Evolutionary conservation across 2,113 vertebrate species (phyloP).

Genomic region (Phoenicopterus ruber): DNA sequence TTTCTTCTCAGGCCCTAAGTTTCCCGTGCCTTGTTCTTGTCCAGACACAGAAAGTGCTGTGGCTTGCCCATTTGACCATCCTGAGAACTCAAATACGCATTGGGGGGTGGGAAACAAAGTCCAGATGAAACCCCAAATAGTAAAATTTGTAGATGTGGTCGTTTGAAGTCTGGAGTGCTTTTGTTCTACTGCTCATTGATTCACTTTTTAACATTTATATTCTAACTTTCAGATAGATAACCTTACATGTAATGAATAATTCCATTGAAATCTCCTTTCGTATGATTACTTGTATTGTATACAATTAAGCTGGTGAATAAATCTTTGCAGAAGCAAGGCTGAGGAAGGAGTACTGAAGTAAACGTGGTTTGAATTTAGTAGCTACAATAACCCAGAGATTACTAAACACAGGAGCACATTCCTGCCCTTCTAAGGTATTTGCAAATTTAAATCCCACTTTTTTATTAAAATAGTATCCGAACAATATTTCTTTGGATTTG

Average conservation of each 20-base stretch:
- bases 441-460: neutral
- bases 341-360: neutral
- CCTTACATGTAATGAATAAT: neutral
- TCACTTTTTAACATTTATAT: neutral
- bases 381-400: neutral
- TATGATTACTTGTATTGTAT: neutral
- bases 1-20: neutral
- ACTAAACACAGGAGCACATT: neutral
- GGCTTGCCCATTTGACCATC: neutral
- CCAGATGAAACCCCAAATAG: neutral
- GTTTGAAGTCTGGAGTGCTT: neutral
- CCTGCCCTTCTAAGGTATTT: neutral
- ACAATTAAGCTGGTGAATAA: neutral
- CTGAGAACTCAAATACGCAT: neutral
- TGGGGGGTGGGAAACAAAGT: neutral
- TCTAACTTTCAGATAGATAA: neutral
- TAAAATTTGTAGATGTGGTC: neutral
- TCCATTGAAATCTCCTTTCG: neutral
- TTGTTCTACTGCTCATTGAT: neutral
- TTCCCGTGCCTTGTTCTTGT: neutral
- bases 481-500: neutral
- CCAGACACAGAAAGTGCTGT: neutral
- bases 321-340: neutral
- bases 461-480: neutral
- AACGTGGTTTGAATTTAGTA: neutral